Base-by-base conservation (phyloP, 53 echinoderm and acorn worm genomes). In the Henricia sp. region DNA sequence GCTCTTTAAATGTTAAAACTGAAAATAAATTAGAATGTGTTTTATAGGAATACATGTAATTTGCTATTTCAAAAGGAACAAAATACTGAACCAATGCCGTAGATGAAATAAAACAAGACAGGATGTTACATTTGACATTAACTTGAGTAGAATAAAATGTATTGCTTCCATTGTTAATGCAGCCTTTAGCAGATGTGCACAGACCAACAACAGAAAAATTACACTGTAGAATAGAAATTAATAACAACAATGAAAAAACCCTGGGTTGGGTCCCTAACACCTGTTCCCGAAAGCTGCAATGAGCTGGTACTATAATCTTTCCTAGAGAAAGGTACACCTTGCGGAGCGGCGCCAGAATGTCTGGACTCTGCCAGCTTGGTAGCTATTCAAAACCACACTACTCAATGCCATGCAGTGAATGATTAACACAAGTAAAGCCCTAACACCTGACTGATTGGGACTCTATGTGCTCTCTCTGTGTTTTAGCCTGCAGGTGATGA, bases 381-480 rank as follows among this genome's bases (percentile, higher is more conserved):
- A 38, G 90, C 85, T 77, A 68, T 67, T 71, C 73, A 74, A 70
- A n/a, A 65, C 52, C 20, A 63, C 27, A 37, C 48, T 17, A 64
- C 88, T 84, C 78, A 78, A 68, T 87, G 72, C 80, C 68, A n/a
- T n/a, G 73, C 88, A 54, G 90, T 93, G 88, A 93, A 90, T 93
- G 84, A 93, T 93, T 93, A 93, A 93, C 93, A 88, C 88, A 85
- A 90, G 84, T 80, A 78, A 37, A 82, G 42, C 66, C 73, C 70
- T 40, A 84, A 90, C 90, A 93, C 93, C 93, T 93, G 93, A 93
- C 85, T 53, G 67, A 36, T 30, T 34, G 20, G 63, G 21, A 50
- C 71, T 29, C 21, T 63, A 50, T 80, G 13, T 48, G 52, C 63
- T 23, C 11, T 60, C 9, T 57, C 23, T 48, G n/a, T 62, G 46